Conservation (phyloP, 2,888 invertebrate genomes). For the Phortica magna region DNA sequence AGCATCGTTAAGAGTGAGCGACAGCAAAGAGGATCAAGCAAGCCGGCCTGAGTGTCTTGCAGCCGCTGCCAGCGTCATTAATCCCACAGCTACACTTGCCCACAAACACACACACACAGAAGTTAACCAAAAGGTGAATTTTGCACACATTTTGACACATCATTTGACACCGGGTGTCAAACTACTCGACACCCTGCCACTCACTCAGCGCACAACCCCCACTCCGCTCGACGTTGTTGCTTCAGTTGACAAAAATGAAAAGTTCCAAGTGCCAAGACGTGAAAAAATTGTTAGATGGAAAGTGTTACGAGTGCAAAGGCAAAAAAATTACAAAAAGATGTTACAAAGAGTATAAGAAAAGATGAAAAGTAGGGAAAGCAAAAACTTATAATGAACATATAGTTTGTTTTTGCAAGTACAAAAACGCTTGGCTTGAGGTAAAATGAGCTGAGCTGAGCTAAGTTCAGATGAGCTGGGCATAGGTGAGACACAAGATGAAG, state of each 20-base stretch:
- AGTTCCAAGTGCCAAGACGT: slow-evolving; percentile 48
- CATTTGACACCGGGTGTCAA: slow-evolving; percentile 72
- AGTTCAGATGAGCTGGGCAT: too few relatives aligned
- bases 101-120: slow-evolving; percentile 25
- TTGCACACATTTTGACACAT: slow-evolving; percentile 71
- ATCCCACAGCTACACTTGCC: slow-evolving; percentile 48
- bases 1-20: neutral
- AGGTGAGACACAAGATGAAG: too few relatives aligned
- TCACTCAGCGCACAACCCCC: neutral
- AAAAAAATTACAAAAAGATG: neutral
- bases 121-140: slow-evolving; percentile 61
- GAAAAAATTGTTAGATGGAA: slow-evolving; percentile 5
- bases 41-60: neutral
- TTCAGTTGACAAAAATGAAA: slow-evolving; percentile 62
- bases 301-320: neutral
- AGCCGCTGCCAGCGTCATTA: slow-evolving; percentile 51
- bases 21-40: slow-evolving; percentile 13
- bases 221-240: slow-evolving; percentile 37
- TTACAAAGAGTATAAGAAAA: slow-evolving; percentile 12
- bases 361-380: slow-evolving; percentile 2
- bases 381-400: slow-evolving; percentile 31
- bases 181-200: slow-evolving; percentile 32
- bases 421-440: neutral
- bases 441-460: neutral
- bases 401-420: neutral